Conservation (phyloP, 2,888 invertebrate genomes). For the Tuberolachnus salignus region DNA sequence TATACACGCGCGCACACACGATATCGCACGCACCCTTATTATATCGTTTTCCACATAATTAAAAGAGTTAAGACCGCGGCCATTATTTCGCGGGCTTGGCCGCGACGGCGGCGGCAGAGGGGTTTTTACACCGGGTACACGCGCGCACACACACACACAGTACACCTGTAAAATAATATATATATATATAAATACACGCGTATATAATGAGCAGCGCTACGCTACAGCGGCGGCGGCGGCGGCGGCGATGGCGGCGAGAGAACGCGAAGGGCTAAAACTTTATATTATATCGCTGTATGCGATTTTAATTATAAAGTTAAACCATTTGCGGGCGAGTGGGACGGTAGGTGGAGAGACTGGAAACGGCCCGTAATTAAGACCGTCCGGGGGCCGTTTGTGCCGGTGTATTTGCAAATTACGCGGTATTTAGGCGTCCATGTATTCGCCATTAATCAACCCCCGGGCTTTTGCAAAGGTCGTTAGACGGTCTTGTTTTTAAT, state of each 20-base stretch:
- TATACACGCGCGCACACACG: neutral
- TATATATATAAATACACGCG: no score
- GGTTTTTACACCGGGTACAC: neutral
- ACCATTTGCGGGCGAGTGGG: slow-evolving; percentile 53
- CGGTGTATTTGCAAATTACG: slow-evolving; percentile 60
- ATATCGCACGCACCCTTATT: neutral
- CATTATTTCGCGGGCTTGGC: slow-evolving; percentile 38
- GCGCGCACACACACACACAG: neutral
- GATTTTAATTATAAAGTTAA: slow-evolving; percentile 57
- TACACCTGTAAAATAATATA: neutral
- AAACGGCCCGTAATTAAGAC: slow-evolving; percentile 56
- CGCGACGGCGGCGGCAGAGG: slow-evolving; percentile 9
- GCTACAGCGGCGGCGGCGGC: neutral
- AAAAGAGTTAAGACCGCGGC: slow-evolving; percentile 45
- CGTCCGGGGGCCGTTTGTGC: slow-evolving; percentile 56
- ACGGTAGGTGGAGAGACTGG: slow-evolving; percentile 26
- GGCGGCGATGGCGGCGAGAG: neutral
- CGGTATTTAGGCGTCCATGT: slow-evolving; percentile 60
- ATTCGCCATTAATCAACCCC: slow-evolving; percentile 62
- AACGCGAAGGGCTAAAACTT: slow-evolving; percentile 41
- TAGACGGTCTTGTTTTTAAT: slow-evolving; percentile 57
- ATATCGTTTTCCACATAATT: slow-evolving; percentile 53
- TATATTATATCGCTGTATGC: slow-evolving; percentile 52
- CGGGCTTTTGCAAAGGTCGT: slow-evolving; percentile 57
- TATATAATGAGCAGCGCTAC: neutral